Base-by-base conservation (phyloP, 2,797 vertebrate genomes). In the Valencia hispanica region DNA sequence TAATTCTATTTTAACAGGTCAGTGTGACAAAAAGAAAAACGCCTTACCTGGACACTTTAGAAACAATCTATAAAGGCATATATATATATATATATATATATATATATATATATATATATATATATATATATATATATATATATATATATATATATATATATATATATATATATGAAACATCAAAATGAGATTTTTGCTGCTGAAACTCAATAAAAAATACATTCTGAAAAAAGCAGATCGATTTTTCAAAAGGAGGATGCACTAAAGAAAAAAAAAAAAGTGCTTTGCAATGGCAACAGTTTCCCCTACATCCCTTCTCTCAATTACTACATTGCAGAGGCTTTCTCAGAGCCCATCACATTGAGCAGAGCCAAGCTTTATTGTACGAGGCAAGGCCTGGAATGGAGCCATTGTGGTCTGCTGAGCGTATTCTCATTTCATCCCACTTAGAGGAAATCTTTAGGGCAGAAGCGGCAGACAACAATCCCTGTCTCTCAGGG, bases 311-410 rank as follows among this genome's bases (percentile, higher is more conserved):
- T 65, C 85, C 80, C 86, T 77, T 41, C 80, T 82, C 87, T 91
- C 89, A 89, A 89, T 93, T 90, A 92, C 84, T 80, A 73, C 88
- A 89, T 90, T 91, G 78, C 77, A 83, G 81, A 87, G 75, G 81
- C 79, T 88, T 91, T 86, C 87, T 85, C 73, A 75, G 75, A 93
- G 87, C 79, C 79, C 79, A 80, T 90, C 89, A 83, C 79, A 86
- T 65, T 76, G 87, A 87, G 83, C 85, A 53, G 74, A 74, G 88
- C 82, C 79, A 30, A 83, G 89, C 79, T 85, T 93, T 88, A 93
- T 88, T 90, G 90, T 90, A 87, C 79, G 80, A 83, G 88, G 87
- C 87, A 88, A 84, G 70, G 87, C 80, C 85, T 91, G 89, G 88
- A 93, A 86, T 74, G 80, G 85, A 91, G 86, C 91, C 90, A 90